Percentiles rank a stretch among this genome's conserved stretches.
Evolutionary conservation across 2,888 invertebrate genomes (phyloP).

Genomic region (Trachelus stipa): DNA sequence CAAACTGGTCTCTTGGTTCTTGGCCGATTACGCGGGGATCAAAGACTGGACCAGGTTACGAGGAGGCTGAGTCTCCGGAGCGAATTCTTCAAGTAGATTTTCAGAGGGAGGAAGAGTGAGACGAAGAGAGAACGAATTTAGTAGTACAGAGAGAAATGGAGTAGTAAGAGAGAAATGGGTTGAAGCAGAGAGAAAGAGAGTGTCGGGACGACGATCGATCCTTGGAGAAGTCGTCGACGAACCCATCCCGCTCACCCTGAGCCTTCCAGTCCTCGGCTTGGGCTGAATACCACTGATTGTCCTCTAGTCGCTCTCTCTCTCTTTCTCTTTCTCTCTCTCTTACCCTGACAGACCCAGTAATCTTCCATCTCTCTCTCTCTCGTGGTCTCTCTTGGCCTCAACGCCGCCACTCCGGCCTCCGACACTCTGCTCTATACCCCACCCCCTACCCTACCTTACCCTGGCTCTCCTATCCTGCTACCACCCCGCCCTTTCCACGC

Average conservation of each 20-base stretch:
- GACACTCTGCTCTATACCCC: slow-evolving; percentile 20
- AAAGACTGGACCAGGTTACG: slow-evolving; percentile 1
- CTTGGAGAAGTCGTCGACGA: slow-evolving; percentile 31
- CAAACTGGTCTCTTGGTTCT: neutral
- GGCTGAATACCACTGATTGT: slow-evolving; percentile 65
- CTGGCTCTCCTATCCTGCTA: slow-evolving; percentile 34
- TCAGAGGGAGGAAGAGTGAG: neutral
- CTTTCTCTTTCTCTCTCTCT: slow-evolving; percentile 23
- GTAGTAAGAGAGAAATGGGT: neutral
- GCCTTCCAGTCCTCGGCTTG: slow-evolving; percentile 39
- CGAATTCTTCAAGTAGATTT: neutral
- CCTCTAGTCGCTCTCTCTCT: slow-evolving; percentile 36
- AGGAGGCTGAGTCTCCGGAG: neutral
- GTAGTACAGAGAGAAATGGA: neutral
- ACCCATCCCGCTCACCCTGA: slow-evolving; percentile 19
- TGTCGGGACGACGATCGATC: slow-evolving; percentile 40
- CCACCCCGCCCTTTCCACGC: slow-evolving; percentile 44
- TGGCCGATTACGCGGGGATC: slow-evolving; percentile 1
- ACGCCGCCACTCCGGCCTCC: slow-evolving; percentile 28
- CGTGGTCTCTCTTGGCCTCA: slow-evolving; percentile 33
- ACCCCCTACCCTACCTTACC: slow-evolving; percentile 34
- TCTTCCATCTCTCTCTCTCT: slow-evolving; percentile 1
- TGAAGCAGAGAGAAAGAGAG: slow-evolving; percentile 26
- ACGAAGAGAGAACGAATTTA: neutral
- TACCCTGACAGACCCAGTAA: too few species aligned